These are phyloP conservation scores for Sebastes miniatus DNA, from an alignment of 2,797 vertebrate genomes.

Conservation along the genomic window DNA sequence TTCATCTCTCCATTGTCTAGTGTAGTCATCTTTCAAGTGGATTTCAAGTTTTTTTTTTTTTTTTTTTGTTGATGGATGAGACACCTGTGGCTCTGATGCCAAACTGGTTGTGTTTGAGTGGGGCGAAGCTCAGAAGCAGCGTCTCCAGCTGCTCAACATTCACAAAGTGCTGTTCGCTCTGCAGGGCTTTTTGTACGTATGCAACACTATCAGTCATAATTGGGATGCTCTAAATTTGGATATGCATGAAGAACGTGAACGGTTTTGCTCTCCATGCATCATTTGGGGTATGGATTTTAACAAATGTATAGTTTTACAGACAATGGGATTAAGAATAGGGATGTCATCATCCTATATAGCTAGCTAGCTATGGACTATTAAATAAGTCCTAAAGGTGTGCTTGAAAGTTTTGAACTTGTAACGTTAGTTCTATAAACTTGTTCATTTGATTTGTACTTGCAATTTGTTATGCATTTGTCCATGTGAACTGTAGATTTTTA, in stretches of 20 bases:
- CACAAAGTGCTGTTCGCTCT: neutral
- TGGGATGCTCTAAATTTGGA: neutral
- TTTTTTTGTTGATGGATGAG: constrained; percentile 8
- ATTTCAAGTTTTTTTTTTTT: neutral
- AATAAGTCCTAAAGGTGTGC: neutral
- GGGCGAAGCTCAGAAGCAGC: neutral
- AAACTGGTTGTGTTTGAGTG: constrained; percentile 6
- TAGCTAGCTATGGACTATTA: neutral
- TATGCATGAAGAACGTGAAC: neutral
- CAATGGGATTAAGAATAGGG: neutral
- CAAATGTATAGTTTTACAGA: neutral
- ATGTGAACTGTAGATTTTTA: too few relatives aligned
- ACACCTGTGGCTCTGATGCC: neutral
- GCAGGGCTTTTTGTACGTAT: neutral
- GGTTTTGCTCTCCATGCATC: neutral
- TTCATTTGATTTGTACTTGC: neutral
- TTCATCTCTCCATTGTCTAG: neutral
- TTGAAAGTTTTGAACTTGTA: neutral
- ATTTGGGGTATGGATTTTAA: neutral
- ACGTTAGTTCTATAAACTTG: neutral
- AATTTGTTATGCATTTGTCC: neutral
- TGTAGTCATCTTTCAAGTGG: constrained; percentile 1
- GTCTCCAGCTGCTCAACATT: neutral
- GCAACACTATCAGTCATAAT: neutral
- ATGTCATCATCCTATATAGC: neutral